phyloP scores from a whole-genome alignment of 2,888 invertebrate species.

The Adineta ricciae region DNA sequence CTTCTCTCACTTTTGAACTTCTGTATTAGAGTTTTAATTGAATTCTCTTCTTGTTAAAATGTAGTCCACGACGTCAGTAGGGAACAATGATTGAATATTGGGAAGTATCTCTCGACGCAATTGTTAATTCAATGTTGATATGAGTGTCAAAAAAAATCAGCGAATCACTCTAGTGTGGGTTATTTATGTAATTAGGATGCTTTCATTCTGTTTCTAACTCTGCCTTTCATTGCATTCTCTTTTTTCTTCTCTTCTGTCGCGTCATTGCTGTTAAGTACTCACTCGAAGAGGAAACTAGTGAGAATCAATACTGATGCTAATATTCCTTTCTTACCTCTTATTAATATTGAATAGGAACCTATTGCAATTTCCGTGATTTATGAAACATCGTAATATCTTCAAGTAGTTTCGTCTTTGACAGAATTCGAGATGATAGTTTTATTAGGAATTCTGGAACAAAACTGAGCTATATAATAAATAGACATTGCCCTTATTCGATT shows the following conservation, averaged over 20 bases:
- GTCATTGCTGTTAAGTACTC: not conserved
- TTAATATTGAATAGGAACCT: not conserved
- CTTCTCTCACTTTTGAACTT: not conserved
- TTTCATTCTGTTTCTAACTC: not conserved
- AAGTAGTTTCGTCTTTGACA: not conserved
- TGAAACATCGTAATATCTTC: not conserved
- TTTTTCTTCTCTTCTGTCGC: not conserved
- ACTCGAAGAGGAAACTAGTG: not conserved
- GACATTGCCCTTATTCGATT: not conserved
- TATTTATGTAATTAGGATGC: not conserved
- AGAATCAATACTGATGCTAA: not conserved
- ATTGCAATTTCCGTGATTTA: not conserved
- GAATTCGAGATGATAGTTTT: not conserved
- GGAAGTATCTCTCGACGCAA: not conserved
- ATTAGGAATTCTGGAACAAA: not conserved
- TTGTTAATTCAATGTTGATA: not conserved
- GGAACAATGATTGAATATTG: too few species aligned
- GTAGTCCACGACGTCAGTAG: not conserved
- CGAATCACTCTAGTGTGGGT: not conserved
- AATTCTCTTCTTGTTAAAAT: not conserved
- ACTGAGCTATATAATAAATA: not conserved
- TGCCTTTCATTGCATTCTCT: too few species aligned
- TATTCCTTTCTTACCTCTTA: not conserved
- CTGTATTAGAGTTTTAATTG: not conserved
- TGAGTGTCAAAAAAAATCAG: not conserved